Base-by-base conservation (phyloP, 2,888 invertebrate species). In the Brachylomia viminalis region DNA sequence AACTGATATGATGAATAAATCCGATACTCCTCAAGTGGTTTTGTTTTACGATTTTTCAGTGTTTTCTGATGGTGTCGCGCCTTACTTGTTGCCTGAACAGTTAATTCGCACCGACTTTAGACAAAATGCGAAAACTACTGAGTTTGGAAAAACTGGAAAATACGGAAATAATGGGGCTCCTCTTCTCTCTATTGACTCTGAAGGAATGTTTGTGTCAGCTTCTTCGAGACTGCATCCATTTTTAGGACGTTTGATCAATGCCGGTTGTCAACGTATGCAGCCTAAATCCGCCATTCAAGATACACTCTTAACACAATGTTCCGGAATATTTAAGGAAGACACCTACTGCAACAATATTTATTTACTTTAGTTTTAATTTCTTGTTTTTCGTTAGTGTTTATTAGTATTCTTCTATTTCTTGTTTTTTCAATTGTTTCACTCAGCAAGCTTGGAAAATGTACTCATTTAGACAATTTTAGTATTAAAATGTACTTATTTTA, bases 131-230 rank as follows among this genome's bases (percentile, higher is more conserved):
- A 80, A 72, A 56, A 38, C 8, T 2, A 45, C 75, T 0, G 83
- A 81, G 23, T 62, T 58, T 45, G 71, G 68, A 27, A 87, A 84
- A 72, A 11, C 76, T 17, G 56, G 49, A n/a, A 89, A 86, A 47
- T 74, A 75, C 42, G 38, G 65, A 52, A 86, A 75, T 49, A 52
- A 67, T 52, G 70, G n/a, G 2, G 64, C 85, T 13, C 86, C 89
- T 49, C 84, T 94, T 66, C 88, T 95, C 0, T 91, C 94, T 20
- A 85, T 96, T 23, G 92, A 92, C 61, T 82, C 90, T n/a, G 93
- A 94, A 64, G 96, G 96, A 6, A 77, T 81, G n/a, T 95, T 96
- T 83, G 83, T 96, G 8, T 93, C 96, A 45, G 92, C 94, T 38
- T 89, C 94, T 8, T 88, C 92, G 2, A 90, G 84, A 45, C 83